Base-by-base conservation (phyloP, 2,797 vertebrate species). In the Selene dorsalis region DNA sequence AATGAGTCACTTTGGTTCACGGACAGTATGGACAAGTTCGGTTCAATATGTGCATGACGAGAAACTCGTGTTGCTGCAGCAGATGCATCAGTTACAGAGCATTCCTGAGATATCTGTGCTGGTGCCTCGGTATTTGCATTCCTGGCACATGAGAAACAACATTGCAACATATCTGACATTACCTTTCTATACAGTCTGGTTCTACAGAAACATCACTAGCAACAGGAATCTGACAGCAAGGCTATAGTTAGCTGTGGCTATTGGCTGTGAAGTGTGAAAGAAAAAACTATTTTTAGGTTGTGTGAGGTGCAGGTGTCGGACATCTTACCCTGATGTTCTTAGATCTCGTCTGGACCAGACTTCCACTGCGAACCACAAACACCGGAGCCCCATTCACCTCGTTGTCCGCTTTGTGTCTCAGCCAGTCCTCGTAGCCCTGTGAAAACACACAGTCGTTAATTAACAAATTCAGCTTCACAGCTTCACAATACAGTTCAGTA, bases 351-450 rank as follows among this genome's bases (percentile, higher is more conserved):
- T 99, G 97, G 12, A 99, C 98, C 94, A 99, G 96, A 92, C 97
- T 95, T 87, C 98, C 97, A 65, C 98, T 99, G 89, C 98, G 96
- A 82, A 99, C 97, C 78, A 99, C 98, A 86, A 97, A 98, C 79
- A 99, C 98, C 0, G 97, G 97, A 79, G 97, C 97, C 69, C 97
- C 96, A 0, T 99, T 99, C 67, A 99, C 97, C 94, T 99, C 98
- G 72, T 99, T 99, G 93, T 99, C 98, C 3, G 98, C 97, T 86
- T 98, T 99, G 92, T 99, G 98, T 58, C 98, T 95, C 76, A 99
- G 94, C 98, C 97, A 99, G 80, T 99, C 98, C 92, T 99, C 98
- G 69, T 98, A 99, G 75, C 97, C 98, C 98, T 99, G 55, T 0
- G 6, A 43, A 52, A 30, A 52, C 28, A 71, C 4, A 16, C 6